A percentile compares a stretch with the other conserved stretches of the same genome.
Evolutionary conservation across 2,113 vertebrate species (phyloP).

Genomic region (Vidua macroura): DNA sequence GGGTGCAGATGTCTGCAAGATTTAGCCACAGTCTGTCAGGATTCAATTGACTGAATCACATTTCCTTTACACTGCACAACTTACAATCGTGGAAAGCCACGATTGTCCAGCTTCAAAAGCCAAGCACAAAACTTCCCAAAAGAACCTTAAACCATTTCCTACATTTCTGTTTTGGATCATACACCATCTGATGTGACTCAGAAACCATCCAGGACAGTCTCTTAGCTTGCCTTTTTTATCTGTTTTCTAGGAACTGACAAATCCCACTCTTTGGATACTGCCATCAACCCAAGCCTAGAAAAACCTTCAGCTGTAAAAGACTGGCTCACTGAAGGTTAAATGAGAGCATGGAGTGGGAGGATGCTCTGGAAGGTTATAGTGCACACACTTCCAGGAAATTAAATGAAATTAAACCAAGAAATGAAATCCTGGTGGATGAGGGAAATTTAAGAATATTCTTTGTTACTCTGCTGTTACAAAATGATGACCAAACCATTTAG

Average conservation of each 20-base stretch:
- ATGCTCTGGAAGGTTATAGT: not conserved
- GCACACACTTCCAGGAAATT: not conserved
- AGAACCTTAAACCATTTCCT: not conserved
- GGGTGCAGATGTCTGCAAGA: not conserved
- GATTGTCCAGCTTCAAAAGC: not conserved
- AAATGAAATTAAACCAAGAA: not conserved
- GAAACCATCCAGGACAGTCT: not conserved
- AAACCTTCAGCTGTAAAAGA: not conserved
- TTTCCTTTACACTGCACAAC: not conserved
- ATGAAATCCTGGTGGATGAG: not conserved
- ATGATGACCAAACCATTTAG: fast-evolving
- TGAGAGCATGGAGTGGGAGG: not conserved
- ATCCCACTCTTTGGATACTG: not conserved
- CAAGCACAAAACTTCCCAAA: not conserved
- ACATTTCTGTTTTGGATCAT: not conserved
- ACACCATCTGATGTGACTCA: not conserved
- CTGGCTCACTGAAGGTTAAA: not conserved
- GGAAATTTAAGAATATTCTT: not conserved
- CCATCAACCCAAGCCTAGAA: not conserved
- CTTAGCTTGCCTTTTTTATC: not conserved
- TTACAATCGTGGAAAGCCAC: not conserved
- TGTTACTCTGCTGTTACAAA: not conserved
- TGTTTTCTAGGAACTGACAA: not conserved
- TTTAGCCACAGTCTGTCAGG: not conserved
- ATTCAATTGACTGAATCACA: not conserved